Evolutionary conservation across 2,113 vertebrate genomes (phyloP).

Genomic region (Octodon degus): DNA sequence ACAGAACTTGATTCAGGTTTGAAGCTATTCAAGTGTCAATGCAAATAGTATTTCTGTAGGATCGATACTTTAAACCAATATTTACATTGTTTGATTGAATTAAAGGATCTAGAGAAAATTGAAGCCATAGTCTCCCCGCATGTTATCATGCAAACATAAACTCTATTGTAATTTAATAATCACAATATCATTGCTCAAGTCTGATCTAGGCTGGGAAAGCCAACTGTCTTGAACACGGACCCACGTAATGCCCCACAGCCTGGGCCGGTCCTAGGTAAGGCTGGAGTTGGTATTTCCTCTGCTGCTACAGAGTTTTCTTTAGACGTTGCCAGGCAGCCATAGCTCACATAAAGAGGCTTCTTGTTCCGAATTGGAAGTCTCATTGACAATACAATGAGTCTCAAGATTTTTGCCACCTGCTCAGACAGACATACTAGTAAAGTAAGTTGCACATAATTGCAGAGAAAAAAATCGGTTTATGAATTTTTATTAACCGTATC

Average conservation of each 20-base stretch:
- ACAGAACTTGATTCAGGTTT: constrained; percentile 18
- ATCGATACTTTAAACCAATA: neutral
- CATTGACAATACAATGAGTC: constrained; percentile 22
- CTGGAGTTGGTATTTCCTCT: neutral
- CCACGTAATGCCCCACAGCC: neutral
- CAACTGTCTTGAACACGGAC: neutral
- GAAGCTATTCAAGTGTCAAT: constrained; percentile 33
- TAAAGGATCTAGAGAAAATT: constrained; percentile 45
- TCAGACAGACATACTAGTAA: constrained; percentile 45
- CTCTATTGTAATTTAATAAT: neutral
- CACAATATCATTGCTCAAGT: neutral
- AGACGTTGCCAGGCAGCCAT: constrained; percentile 15
- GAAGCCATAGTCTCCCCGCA: neutral
- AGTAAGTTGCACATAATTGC: neutral
- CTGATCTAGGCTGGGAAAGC: constrained; percentile 11
- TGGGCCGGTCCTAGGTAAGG: neutral
- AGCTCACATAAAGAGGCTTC: constrained; percentile 63
- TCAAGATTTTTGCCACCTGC: constrained; percentile 51
- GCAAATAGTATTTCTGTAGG: neutral
- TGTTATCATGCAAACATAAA: neutral
- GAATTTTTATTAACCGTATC: neutral
- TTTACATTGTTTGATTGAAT: neutral
- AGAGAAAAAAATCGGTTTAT: neutral
- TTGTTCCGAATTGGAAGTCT: constrained; percentile 57
- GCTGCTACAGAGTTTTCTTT: neutral